Base-by-base conservation (phyloP, 2,113 vertebrate genomes). In the Rhinoderma darwinii region DNA sequence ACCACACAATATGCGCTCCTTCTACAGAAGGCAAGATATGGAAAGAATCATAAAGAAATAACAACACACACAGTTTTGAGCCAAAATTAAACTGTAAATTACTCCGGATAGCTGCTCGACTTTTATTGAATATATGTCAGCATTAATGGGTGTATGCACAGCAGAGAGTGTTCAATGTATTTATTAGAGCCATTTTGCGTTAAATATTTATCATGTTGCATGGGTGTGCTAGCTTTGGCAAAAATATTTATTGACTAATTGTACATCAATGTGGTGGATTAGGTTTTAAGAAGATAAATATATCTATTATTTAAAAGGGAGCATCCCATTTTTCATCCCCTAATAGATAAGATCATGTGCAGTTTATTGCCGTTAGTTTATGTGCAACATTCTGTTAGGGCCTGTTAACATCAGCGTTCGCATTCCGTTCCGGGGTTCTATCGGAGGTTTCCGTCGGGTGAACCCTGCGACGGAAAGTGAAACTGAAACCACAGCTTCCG, bases 91-190 rank as follows among this genome's bases (percentile, higher is more conserved):
- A 76, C 56, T 63, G 73, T 76, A 82, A 82, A 82, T 82, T 66
- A 82, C 70, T 20, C 12, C 35, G 43, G 70, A 76, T 75, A 22
- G 25, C 44, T 61, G 70, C 37, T 76, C 15, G 20, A 14, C 68
- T 44, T 56, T 84, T 75, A 84, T 84, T 84, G 83, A 84, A 61
- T 75, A 84, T 84, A 84, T 85, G 84, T 85, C 84, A 77, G 68
- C 17, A 14, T 70, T 83, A 83, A 83, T 72, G 51, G 39, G 39
- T 66, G 54, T 15, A 61, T 43, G 18, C 56, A 63, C 84, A 77
- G 84, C 37, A 78, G 17, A 50, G 9, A 61, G 51, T 66, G 56
- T 77, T 85, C 18, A 83, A 83, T 85, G 56, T 78, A 77, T 85
- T 77, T 85, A 85, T 85, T 77, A 77, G 73, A 85, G 32, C 32